A percentile compares a stretch with the other conserved stretches of the same genome.
phyloP scores from a whole-genome alignment of 2,113 vertebrate species.

The Larimichthys crocea region DNA sequence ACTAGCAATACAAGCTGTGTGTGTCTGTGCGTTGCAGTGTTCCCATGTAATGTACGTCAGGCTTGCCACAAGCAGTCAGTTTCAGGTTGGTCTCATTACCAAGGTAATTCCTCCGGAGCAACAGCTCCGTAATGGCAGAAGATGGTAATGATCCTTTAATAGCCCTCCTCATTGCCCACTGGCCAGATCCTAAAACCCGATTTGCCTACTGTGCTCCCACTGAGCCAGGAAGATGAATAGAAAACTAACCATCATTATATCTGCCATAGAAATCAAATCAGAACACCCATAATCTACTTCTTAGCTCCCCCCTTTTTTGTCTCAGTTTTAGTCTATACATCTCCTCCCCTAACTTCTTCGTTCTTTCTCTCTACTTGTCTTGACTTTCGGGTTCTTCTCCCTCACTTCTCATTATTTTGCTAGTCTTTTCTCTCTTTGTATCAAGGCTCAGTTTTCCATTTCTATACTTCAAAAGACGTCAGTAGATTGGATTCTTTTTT shows the following conservation, averaged over 20 bases:
- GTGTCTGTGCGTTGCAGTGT: conserved; percentile 34
- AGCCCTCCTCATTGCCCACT: conserved; percentile 80
- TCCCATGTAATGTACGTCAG: conserved; percentile 52
- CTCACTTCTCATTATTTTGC: conserved; percentile 33
- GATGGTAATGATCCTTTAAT: conserved; percentile 87
- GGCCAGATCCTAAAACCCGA: conserved; percentile 82
- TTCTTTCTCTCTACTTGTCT: conserved; percentile 11
- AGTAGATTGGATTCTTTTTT: conserved; percentile 73
- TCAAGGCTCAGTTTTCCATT: conserved; percentile 61
- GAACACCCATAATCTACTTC: conserved; percentile 75
- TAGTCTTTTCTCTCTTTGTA: conserved; percentile 53
- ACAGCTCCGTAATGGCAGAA: conserved; percentile 79
- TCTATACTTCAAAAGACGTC: conserved; percentile 74
- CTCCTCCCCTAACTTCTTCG: conserved; percentile 16
- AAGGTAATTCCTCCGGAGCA: conserved; percentile 83
- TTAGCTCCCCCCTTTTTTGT: conserved; percentile 46
- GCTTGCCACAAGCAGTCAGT: conserved; percentile 64
- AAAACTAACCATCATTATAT: conserved; percentile 81
- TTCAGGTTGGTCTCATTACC: conserved; percentile 85
- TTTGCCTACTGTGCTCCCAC: conserved; percentile 75
- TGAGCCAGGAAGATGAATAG: conserved; percentile 82
- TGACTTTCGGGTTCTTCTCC: conserved; percentile 20
- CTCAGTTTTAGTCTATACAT: conserved; percentile 51
- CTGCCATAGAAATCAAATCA: conserved; percentile 81
- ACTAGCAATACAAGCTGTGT: not conserved